A percentile compares a stretch with the other conserved stretches of the same genome.
phyloP scores from a whole-genome alignment of 2,113 vertebrate species.

The Istiophorus platypterus region DNA sequence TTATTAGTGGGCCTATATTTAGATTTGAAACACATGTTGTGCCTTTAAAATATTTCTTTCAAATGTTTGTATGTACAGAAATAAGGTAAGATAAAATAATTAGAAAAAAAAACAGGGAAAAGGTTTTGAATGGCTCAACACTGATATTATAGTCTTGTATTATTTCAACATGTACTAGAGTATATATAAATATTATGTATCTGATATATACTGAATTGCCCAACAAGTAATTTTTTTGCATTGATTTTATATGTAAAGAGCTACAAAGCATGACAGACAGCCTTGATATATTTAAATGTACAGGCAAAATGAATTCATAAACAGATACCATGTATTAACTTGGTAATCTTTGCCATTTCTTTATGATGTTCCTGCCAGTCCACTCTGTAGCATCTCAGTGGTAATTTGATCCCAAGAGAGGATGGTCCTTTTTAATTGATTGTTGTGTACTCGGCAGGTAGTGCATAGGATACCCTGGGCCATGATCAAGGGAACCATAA shows the following conservation, averaged over 20 bases:
- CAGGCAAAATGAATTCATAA: neutral
- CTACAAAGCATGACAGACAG: neutral
- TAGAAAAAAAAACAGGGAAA: no score
- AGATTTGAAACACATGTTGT: no score
- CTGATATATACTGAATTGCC: neutral
- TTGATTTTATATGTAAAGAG: neutral
- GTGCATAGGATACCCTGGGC: constrained; percentile 63
- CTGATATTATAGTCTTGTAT: no score
- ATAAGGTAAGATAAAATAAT: no score
- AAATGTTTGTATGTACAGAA: no score
- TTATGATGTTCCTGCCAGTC: constrained; percentile 12
- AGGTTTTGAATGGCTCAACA: no score
- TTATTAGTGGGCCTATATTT: no score
- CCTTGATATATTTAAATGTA: constrained; percentile 4
- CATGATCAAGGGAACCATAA: constrained; percentile 77
- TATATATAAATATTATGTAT: neutral
- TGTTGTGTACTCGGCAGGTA: constrained; percentile 65
- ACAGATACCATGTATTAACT: constrained; percentile 6
- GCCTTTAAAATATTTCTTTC: no score
- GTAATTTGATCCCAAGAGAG: constrained; percentile 48
- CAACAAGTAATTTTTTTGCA: neutral
- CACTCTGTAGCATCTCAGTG: constrained; percentile 12
- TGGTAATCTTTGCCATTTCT: constrained; percentile 3
- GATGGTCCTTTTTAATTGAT: constrained; percentile 48
- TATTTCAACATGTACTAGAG: no score